Evolutionary conservation across 2,888 invertebrate genomes (phyloP).

Genomic region (Ametastegia equiseti): DNA sequence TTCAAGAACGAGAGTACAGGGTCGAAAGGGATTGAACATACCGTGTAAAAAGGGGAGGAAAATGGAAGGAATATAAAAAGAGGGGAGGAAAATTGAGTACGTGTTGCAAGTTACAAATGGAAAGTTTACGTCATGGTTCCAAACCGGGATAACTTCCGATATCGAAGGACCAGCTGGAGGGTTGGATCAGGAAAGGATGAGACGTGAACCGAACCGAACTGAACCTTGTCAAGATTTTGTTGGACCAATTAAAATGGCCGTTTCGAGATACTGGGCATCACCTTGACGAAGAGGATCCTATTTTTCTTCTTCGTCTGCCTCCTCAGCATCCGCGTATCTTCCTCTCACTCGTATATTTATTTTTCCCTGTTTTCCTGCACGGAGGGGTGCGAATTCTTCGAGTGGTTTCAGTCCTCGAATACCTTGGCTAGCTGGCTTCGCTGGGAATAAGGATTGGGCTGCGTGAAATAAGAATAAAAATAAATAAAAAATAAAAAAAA

Average conservation of each 20-base stretch:
- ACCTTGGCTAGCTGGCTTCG: not conserved
- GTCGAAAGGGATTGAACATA: not conserved
- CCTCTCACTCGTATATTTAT: not conserved
- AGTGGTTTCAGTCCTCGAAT: constrained; percentile 38
- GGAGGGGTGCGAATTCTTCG: constrained; percentile 30
- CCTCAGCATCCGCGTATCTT: no score
- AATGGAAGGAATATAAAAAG: constrained; percentile 26
- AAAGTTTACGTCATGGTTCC: constrained; percentile 36
- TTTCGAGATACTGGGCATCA: no score
- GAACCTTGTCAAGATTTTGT: not conserved
- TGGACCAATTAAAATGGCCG: constrained; percentile 6
- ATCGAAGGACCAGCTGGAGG: not conserved
- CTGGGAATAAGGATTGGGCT: not conserved
- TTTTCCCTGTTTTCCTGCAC: not conserved
- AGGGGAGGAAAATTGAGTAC: constrained; percentile 33
- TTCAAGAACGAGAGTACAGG: not conserved
- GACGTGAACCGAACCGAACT: not conserved
- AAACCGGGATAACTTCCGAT: constrained; percentile 1
- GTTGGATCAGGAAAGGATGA: not conserved
- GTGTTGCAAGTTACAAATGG: constrained; percentile 44
- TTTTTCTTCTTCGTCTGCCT: not conserved
- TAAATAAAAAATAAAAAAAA: not conserved
- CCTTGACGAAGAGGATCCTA: not conserved
- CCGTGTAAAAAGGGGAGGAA: not conserved
- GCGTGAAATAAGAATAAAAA: not conserved